A percentile compares a stretch with the other conserved stretches of the same genome.
phyloP scores from a whole-genome alignment of 2,113 vertebrate species.

The Rana temporaria region DNA sequence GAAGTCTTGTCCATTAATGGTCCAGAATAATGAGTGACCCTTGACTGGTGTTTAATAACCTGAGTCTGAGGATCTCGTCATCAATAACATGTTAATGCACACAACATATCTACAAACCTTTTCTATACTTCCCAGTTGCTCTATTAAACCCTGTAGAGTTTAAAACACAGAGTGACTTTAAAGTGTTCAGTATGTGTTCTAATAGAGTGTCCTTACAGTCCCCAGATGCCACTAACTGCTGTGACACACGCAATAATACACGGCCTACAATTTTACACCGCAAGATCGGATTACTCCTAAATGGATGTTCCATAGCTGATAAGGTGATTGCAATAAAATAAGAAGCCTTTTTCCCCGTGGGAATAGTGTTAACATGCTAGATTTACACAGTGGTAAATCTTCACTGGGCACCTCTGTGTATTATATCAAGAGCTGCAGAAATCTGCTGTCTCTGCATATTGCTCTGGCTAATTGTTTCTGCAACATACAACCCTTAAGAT shows the following conservation, averaged over 20 bases:
- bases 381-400: conserved; percentile 40
- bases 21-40: conserved; percentile 7
- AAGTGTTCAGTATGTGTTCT: neutral
- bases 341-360: neutral
- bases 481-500: conserved; percentile 25
- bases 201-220: conserved; percentile 26
- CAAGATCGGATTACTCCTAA: conserved; percentile 50
- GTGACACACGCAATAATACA: conserved; percentile 34
- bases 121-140: conserved; percentile 22
- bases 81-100: conserved; percentile 14
- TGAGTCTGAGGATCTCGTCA: neutral
- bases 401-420: conserved; percentile 13
- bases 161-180: conserved; percentile 45
- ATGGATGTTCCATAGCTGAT: conserved; percentile 43
- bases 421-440: conserved; percentile 30
- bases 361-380: conserved; percentile 39
- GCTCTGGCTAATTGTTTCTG: conserved; percentile 35
- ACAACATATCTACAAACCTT: conserved; percentile 1
- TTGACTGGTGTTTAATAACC: neutral
- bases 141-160: conserved; percentile 37
- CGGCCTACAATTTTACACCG: conserved; percentile 27
- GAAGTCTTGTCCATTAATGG: neutral
- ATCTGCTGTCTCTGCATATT: conserved; percentile 11
- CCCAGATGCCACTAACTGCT: conserved; percentile 39
- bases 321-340: conserved; percentile 34